Evolutionary conservation across 2,797 vertebrate species (phyloP), one percentile per base, ranked within the genome.

Genomic region (Cephalopachus bancanus): DNA sequence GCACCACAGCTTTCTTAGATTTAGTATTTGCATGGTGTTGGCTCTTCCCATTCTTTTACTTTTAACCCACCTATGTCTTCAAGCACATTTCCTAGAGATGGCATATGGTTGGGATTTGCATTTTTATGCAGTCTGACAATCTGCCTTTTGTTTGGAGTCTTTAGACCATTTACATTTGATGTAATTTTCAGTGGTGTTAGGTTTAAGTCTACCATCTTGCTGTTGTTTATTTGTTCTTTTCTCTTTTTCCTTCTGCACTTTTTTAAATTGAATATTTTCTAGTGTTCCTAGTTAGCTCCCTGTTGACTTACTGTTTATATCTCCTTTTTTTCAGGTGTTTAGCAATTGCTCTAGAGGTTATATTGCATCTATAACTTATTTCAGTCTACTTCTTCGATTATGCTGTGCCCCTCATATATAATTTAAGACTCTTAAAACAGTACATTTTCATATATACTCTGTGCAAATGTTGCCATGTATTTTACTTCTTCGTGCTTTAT

Each of bases 351-450:
- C 60, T 44, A 3, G 33, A 5, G 30, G 22, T 17, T 10, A 2
- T 10, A 14, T 2, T 17, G 17, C 5, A 10, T 30, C n/a, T 44
- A 0, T 11, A 3, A 5, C 19, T 7, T 4, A 8, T 0, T 49
- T 67, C 28, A 5, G 10, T n/a, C 59, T 1, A 8, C 24, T 1
- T 7, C 14, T 75, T 15, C 53, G 2, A 0, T 1, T 30, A 33
- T 1, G 0, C 1, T 0, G 0, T 2, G 1, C 4, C n/a, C 33
- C 51, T 20, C 24, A 10, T 1, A 62, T 12, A 3, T 30, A 0
- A 1, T 78, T 11, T 14, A 3, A 28, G 20, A 16, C 59, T 24
- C 17, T 22, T 15, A 0, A 1, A 33, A 2, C 76, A 3, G 30
- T 1, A 1, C 22, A 11, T 26, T 24, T 11, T 60, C 74, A 22